phyloP scores from a whole-genome alignment of 30 jellyfish, hydroid and myxozoan species.

The Pseudorhiza aurosa region DNA sequence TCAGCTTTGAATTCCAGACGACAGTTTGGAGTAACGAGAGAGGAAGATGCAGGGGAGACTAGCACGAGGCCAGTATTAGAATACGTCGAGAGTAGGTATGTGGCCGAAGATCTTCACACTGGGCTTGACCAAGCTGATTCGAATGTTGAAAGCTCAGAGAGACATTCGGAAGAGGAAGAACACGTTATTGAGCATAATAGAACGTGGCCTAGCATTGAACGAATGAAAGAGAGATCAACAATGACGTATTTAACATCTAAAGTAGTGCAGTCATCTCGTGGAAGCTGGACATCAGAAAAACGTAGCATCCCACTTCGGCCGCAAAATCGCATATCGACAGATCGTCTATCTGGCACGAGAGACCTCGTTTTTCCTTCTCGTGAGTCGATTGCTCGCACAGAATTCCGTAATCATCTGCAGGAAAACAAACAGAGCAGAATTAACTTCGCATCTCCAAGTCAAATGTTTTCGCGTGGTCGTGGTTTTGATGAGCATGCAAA shows the following conservation, averaged over 20 bases:
- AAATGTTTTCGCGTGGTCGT: neutral
- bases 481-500: neutral
- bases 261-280: neutral
- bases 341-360: neutral
- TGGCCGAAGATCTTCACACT: neutral
- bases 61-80: neutral
- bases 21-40: neutral
- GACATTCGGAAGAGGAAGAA: constrained; percentile 9
- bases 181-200: constrained; percentile 34
- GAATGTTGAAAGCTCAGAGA: neutral
- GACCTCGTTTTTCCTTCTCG: neutral
- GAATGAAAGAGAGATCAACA: constrained; percentile 10
- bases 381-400: neutral
- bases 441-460: neutral
- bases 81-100: neutral
- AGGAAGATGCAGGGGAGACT: neutral
- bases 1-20: constrained; percentile 17
- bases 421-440: neutral
- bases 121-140: neutral
- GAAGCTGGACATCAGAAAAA: constrained; percentile 52
- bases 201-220: constrained; percentile 70
- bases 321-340: neutral
- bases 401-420: neutral
- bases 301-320: constrained; percentile 49
- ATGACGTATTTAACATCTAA: neutral